Evolutionary conservation across 53 echinoderm and acorn worm species (phyloP).

Genomic region (Holothuria scabra): DNA sequence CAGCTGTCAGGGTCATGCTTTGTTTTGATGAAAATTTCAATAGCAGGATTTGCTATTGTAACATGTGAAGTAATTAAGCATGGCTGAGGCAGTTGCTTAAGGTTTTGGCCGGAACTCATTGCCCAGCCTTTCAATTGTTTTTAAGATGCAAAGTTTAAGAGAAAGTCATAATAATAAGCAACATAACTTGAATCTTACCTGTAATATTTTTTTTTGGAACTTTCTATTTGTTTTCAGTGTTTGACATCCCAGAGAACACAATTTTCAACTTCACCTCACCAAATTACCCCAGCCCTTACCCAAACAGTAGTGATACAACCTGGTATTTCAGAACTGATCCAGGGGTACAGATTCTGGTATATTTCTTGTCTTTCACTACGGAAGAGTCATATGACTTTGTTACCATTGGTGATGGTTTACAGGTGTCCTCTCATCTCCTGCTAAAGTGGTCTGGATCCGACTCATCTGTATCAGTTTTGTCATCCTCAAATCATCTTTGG

Average conservation of each 20-base stretch:
- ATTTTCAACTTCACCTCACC: neutral
- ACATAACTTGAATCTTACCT: no score
- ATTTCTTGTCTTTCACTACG: conserved; percentile 5
- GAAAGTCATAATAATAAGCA: no score
- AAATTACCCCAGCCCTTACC: conserved; percentile 12
- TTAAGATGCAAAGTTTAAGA: no score
- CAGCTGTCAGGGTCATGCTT: no score
- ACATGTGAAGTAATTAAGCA: no score
- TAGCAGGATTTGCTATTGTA: no score
- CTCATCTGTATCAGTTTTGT: neutral
- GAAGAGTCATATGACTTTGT: conserved; percentile 23
- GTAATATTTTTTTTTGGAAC: no score
- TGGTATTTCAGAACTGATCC: conserved; percentile 3
- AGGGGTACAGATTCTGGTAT: conserved; percentile 25
- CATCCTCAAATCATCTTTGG: conserved; percentile 10
- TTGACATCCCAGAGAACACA: neutral
- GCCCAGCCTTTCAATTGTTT: no score
- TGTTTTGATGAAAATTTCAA: no score
- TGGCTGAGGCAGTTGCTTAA: no score
- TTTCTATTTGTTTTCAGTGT: neutral
- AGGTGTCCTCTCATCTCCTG: neutral
- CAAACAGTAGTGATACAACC: neutral
- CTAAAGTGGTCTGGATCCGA: conserved; percentile 18
- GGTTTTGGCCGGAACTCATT: no score
- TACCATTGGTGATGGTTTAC: conserved; percentile 7